Base-by-base conservation (phyloP, 2,888 invertebrate genomes). In the Cabera pusaria region DNA sequence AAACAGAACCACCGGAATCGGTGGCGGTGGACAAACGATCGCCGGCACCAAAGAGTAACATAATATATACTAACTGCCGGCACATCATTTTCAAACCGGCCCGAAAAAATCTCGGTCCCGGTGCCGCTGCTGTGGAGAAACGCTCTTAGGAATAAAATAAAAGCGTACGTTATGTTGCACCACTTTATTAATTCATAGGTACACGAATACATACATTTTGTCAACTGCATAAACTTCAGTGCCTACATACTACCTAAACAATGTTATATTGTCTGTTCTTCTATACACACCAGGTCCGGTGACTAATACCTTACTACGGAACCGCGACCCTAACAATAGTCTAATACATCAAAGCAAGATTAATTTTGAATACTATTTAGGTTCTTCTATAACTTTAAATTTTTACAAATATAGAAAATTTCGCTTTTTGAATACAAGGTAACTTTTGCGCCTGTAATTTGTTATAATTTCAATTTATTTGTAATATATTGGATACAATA, bases 161-260 rank as follows among this genome's bases (percentile, higher is more conserved):
- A 53, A 60, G 21, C 16, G 52, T 1, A 21, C 38, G 44, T 49
- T 61, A 75, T 75, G 71, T 68, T 78, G 82, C 75, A 79, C 71
- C 74, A 74, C 62, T 84, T 83, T 80, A 84, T 81, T 84, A 61
- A 80, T 79, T 82, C 18, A 80, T 70, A 52, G 64, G 59, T 68
- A 85, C 81, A 85, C 74, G 78, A 81, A 82, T 84, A 85, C 75
- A 81, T 84, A 83, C 74, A 80, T 74, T n/a, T 77, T 73, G 72
- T 83, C 74, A 87, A 86, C 86, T 73, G 80, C 85, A 85, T 87
- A 87, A 87, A 88, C 77, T 85, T 79, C 78, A 78, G 82, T 84
- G 84, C 76, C 86, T 86, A 88, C 84, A 57, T 72, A 85, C 86
- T 86, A 87, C 84, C 83, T 86, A 85, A 86, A 85, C 86, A 86